These are phyloP conservation scores for Aelia acuminata DNA, from an alignment of 2,888 invertebrate species.

Conservation along the genomic window DNA sequence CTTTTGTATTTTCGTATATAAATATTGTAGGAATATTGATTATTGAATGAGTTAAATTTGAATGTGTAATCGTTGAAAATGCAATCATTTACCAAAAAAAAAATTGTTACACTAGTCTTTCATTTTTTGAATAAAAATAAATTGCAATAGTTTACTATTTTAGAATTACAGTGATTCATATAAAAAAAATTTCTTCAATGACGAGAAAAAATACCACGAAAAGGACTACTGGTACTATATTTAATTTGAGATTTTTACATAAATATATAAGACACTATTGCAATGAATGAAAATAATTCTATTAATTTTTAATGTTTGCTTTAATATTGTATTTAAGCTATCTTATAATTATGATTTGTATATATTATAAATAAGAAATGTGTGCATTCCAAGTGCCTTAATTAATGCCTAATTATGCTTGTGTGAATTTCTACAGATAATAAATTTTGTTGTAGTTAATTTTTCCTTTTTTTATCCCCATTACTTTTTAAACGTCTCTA, in stretches of 20 bases:
- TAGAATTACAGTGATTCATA: too few relatives aligned
- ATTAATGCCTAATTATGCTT: constrained; percentile 39
- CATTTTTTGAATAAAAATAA: too few relatives aligned
- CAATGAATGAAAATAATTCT: background rate
- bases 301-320: background rate
- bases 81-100: background rate
- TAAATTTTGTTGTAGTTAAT: constrained; percentile 33
- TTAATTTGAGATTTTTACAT: background rate
- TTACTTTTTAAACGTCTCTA: too few relatives aligned
- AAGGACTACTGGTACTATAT: too few relatives aligned
- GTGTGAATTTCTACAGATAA: constrained; percentile 26
- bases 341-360: background rate
- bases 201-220: too few relatives aligned
- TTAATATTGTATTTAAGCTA: background rate
- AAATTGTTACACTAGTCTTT: background rate
- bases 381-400: constrained; percentile 57
- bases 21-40: constrained; percentile 1
- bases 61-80: background rate
- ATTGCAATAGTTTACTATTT: too few relatives aligned
- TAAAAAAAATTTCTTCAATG: too few relatives aligned
- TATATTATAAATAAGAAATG: background rate
- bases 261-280: background rate
- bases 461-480: background rate
- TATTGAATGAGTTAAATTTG: background rate
- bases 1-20: constrained; percentile 37